Evolutionary conservation across 2,888 invertebrate species (phyloP).

Genomic region (Deilephila porcellus): DNA sequence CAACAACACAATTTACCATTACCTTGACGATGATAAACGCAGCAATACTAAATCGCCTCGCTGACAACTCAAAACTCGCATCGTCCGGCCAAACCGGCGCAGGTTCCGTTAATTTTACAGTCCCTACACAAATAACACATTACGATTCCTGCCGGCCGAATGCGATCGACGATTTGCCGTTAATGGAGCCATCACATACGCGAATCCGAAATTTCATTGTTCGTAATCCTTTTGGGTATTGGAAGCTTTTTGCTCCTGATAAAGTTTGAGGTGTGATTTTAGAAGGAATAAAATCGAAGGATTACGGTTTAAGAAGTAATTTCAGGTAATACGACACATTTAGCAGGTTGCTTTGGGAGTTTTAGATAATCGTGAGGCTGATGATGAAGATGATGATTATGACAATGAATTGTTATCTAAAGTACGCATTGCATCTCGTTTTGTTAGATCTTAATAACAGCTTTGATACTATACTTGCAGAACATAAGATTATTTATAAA

Average conservation of each 20-base stretch:
- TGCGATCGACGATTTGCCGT: conserved; percentile 8
- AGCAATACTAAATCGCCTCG: conserved; percentile 2
- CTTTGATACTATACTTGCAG: no score
- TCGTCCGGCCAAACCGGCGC: conserved; percentile 1
- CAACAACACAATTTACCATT: neutral
- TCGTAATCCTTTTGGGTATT: neutral
- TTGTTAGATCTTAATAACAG: no score
- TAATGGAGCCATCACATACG: conserved; percentile 22
- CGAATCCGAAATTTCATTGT: conserved; percentile 3
- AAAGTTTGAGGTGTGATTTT: neutral
- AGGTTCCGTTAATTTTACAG: conserved; percentile 74
- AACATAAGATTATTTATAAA: no score
- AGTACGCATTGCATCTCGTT: no score
- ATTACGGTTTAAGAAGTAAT: no score
- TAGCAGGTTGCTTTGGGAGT: no score
- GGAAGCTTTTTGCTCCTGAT: neutral
- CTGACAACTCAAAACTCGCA: neutral
- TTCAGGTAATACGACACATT: no score
- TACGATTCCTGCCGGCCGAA: conserved; percentile 61
- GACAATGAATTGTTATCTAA: no score
- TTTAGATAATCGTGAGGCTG: no score
- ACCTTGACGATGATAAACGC: no score
- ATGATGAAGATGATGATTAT: no score
- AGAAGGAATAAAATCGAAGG: no score
- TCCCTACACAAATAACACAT: conserved; percentile 64